Conservation (phyloP, 2,888 invertebrate genomes). For the Andricus curvator region DNA sequence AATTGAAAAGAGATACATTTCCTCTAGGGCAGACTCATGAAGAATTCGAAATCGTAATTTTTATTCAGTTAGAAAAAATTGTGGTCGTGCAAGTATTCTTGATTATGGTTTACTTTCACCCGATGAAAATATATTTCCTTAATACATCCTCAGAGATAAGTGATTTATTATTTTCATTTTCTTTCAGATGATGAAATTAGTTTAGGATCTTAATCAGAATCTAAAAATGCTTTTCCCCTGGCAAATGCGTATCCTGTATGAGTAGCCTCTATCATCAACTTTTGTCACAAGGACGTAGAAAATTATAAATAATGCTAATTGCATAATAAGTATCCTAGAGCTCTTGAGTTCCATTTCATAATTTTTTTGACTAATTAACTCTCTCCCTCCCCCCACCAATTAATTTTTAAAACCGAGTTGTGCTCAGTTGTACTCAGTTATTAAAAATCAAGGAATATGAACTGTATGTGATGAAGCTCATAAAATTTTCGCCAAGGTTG, state of each 20-base stretch:
- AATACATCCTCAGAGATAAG: slow-evolving; percentile 7
- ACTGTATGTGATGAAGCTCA: neutral
- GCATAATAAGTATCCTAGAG: slow-evolving; percentile 17
- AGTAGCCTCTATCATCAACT: slow-evolving; percentile 4
- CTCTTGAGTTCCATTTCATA: neutral
- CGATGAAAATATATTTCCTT: slow-evolving; percentile 31
- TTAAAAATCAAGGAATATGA: neutral
- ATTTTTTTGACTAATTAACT: slow-evolving; percentile 11
- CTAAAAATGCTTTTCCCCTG: slow-evolving; percentile 6
- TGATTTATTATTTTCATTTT: slow-evolving; percentile 23
- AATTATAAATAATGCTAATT: slow-evolving; percentile 22
- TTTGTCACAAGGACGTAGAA: slow-evolving; percentile 21
- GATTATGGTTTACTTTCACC: slow-evolving; percentile 29
- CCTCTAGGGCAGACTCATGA: neutral
- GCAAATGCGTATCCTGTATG: neutral
- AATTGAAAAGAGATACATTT: neutral
- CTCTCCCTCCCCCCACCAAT: neutral
- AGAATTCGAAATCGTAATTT: slow-evolving; percentile 15
- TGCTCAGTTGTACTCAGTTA: neutral
- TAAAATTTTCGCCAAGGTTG: neutral
- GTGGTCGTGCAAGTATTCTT: slow-evolving; percentile 25
- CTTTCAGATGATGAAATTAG: neutral
- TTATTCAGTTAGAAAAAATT: slow-evolving; percentile 20
- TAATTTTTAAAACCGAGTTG: neutral
- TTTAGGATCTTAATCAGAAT: slow-evolving; percentile 7